A percentile compares a stretch with the other conserved stretches of the same genome.
These are phyloP conservation scores for Pomacea maculata DNA, from an alignment of 1,140 invertebrate species.

Conservation along the genomic window DNA sequence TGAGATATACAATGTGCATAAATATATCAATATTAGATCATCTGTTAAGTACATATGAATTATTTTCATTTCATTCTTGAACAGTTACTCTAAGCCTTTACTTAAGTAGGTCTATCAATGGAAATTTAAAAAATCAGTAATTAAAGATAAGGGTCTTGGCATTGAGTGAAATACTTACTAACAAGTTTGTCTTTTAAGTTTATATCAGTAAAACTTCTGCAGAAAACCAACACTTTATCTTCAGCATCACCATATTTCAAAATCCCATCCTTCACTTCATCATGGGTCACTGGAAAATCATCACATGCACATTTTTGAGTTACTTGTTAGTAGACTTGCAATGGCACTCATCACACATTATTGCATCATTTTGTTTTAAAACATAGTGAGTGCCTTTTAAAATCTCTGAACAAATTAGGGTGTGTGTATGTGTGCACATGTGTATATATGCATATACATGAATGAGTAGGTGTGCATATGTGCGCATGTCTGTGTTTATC, in stretches of 20 bases:
- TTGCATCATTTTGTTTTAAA: neutral
- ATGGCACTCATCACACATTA: neutral
- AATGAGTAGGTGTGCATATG: neutral
- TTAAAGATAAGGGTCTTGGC: no score
- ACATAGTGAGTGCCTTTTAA: neutral
- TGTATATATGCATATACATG: neutral
- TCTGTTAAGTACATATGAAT: no score
- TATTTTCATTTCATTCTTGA: no score
- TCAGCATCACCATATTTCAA: neutral
- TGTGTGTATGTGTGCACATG: neutral
- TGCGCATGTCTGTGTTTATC: neutral
- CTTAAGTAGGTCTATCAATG: no score
- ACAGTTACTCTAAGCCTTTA: no score
- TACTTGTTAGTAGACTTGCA: neutral
- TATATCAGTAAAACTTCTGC: neutral
- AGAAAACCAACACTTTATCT: slow-evolving; percentile 11
- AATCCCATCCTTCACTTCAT: slow-evolving; percentile 4
- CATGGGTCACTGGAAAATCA: slow-evolving; percentile 12
- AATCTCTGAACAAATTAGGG: neutral
- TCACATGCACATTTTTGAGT: neutral
- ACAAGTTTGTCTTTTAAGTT: neutral
- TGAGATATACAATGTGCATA: no score
- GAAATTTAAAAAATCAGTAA: no score
- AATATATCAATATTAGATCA: no score
- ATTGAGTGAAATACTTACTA: neutral